phyloP scores from a whole-genome alignment of 2,888 invertebrate genomes.

The Chrysomela aeneicollis region DNA sequence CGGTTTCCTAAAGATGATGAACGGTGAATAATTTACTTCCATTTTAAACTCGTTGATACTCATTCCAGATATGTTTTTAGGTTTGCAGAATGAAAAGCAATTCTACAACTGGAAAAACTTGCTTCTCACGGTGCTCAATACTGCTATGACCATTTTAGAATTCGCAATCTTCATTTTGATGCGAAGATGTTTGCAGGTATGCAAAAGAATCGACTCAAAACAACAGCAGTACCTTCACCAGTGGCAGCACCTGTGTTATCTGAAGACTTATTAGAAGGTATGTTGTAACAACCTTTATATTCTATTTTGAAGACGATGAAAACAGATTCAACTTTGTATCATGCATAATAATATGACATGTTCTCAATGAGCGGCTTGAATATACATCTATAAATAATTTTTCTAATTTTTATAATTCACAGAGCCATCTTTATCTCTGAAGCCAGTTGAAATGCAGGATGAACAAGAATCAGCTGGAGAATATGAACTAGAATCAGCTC shows the following conservation, averaged over 20 bases:
- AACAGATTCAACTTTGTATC: background rate
- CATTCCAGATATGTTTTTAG: background rate
- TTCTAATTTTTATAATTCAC: background rate
- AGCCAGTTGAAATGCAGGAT: background rate
- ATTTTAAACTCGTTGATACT: no score
- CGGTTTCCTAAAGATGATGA: slow-evolving; percentile 8
- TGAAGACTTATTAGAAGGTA: background rate
- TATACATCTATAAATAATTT: no score
- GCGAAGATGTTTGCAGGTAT: slow-evolving; percentile 3
- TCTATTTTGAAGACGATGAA: no score
- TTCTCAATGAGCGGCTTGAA: no score
- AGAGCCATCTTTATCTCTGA: background rate
- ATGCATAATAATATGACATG: background rate
- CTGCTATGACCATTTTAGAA: slow-evolving; percentile 9
- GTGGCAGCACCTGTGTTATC: no score
- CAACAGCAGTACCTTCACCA: background rate
- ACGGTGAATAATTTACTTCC: background rate
- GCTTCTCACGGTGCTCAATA: slow-evolving; percentile 2
- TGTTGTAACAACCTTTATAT: no score
- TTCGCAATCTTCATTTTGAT: slow-evolving; percentile 12
- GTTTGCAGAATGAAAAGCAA: slow-evolving; percentile 12
- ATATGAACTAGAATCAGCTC: no score
- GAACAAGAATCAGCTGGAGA: no score
- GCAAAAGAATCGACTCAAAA: background rate
- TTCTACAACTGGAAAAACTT: slow-evolving; percentile 12